phyloP scores from a whole-genome alignment of 2,113 vertebrate genomes.

The Chaetorhynchus papuensis region DNA sequence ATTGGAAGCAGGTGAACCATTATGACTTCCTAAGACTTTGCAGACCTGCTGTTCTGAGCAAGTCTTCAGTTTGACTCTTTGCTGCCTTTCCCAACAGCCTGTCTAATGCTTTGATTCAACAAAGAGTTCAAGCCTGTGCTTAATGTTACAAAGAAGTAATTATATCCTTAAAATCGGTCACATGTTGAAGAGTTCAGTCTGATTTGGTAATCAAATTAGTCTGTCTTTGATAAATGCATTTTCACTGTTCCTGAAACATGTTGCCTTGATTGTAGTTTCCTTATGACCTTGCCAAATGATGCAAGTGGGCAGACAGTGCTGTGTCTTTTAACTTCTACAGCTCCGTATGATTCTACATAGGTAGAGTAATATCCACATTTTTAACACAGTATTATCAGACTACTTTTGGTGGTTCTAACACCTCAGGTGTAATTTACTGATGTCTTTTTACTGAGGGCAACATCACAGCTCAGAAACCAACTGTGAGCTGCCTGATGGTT shows the following conservation, averaged over 20 bases:
- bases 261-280: background rate
- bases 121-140: background rate
- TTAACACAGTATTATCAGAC: background rate
- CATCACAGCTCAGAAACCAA: background rate
- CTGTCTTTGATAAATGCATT: background rate
- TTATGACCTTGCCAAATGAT: background rate
- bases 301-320: background rate
- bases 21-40: background rate
- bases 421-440: background rate
- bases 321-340: background rate
- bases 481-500: background rate
- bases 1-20: background rate
- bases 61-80: background rate
- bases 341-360: background rate
- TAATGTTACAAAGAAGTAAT: background rate
- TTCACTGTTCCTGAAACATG: background rate
- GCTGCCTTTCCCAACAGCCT: background rate
- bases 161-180: background rate
- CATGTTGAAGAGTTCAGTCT: background rate
- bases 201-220: background rate
- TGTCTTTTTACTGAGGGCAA: background rate
- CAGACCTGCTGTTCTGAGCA: background rate
- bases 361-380: background rate
- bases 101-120: background rate
- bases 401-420: background rate